phyloP scores from a whole-genome alignment of 1,140 invertebrate species.

The Drosophila pachea region DNA sequence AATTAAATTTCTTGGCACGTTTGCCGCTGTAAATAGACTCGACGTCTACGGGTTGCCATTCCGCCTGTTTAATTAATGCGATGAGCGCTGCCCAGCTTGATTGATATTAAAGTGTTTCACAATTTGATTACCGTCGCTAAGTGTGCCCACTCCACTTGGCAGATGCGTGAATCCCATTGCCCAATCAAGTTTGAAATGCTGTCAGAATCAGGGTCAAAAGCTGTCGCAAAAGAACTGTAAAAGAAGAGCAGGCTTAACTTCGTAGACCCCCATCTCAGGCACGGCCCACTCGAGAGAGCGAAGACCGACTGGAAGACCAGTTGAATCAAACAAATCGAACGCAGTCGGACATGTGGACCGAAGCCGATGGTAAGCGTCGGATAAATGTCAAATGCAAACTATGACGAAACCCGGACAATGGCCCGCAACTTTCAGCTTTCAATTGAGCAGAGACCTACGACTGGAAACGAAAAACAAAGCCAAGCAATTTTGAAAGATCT shows the following conservation, averaged over 20 bases:
- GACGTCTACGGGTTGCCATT: conserved; percentile 24
- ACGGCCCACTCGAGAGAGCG: too few relatives aligned
- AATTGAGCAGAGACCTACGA: conserved; percentile 5
- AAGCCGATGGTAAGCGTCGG: conserved; percentile 20
- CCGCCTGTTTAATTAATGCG: conserved; percentile 57
- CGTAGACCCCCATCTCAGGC: too few relatives aligned
- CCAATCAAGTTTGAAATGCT: neutral
- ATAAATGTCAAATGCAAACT: conserved; percentile 40
- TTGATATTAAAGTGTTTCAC: conserved; percentile 64
- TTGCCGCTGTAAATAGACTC: conserved; percentile 28
- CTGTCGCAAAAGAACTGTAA: too few relatives aligned
- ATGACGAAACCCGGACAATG: conserved; percentile 33
- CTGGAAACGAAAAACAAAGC: conserved; percentile 3
- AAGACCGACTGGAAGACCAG: too few relatives aligned
- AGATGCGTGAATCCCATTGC: neutral
- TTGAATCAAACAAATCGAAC: conserved; percentile 14
- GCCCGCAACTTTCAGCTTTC: conserved; percentile 42
- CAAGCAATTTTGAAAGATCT: neutral
- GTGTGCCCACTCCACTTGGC: neutral
- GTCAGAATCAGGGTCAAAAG: neutral
- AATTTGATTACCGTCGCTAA: conserved; percentile 39
- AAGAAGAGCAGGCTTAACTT: too few relatives aligned
- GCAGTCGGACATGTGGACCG: neutral
- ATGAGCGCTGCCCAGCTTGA: conserved; percentile 38
- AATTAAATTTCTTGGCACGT: conserved; percentile 72